Base-by-base conservation (phyloP, 2,797 vertebrate species). In the Sternarchorhynchus goeldii region DNA sequence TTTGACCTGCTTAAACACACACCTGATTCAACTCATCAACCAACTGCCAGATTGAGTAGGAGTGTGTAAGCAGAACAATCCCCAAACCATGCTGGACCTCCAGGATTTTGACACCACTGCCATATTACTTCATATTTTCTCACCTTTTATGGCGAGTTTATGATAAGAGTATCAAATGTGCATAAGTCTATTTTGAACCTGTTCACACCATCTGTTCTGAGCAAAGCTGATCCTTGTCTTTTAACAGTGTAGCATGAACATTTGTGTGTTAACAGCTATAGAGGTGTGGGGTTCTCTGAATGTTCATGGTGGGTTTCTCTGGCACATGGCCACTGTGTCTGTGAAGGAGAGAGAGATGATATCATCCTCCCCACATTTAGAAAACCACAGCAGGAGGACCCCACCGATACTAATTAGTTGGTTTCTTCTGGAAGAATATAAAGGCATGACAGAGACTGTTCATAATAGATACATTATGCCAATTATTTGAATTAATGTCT, bases 311-410 rank as follows among this genome's bases (percentile, higher is more conserved):
- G 65, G 6, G 20, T 66, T 60, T 32, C 2, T 0, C 50, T 31
- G 50, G 56, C 56, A 25, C 56, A 67, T 39, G 34, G 25, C n/a
- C 36, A n/a, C 17, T n/a, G 64, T 32, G 45, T 7, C 70, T 59
- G 29, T 67, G 64, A 58, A 67, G 1, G 20, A 65, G 60, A 70
- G 50, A 20, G 53, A 69, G 39, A 60, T 79, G 77, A 77, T 75
- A 67, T 82, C 36, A 82, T 77, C 80, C n/a, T 63, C 31, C 31
- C 56, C 18, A 21, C 21, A 57, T 77, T 80, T 77, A 72, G 20
- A 80, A 18, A 70, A 72, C 63, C 31, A 14, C 6, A 69, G 56
- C 73, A 20, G 29, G 29, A 57, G 41, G 62, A 73, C 8, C 31
- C 16, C 70, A 58, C 34, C 25, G 73, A 56, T 41, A 74, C 32